Base-by-base conservation (phyloP, 1,140 invertebrate genomes). In the Papilio machaon region DNA sequence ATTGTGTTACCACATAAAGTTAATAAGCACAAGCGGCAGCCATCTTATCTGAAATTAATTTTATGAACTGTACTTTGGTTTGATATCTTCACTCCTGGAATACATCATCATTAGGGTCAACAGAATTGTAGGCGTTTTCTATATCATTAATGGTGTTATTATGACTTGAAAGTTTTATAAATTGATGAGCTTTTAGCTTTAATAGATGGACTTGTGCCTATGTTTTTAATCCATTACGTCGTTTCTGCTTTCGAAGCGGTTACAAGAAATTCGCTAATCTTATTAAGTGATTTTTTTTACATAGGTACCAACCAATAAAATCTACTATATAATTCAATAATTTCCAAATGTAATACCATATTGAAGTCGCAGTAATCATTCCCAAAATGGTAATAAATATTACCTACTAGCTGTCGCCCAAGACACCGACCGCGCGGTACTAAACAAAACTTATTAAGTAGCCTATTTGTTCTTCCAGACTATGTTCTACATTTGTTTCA, bases 101-200 rank as follows among this genome's bases (percentile, higher is more conserved):
- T 9, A 35, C 13, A 70, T 70, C 64, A 70, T 70, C 64, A 70
- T 70, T 70, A 70, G 7, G 30, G 64, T 70, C 64, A 70, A 35
- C 4, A 6, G 60, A 15, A 13, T 38, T 35, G 23, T 70, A 70
- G 64, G 23, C 64, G 30, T 70, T 70, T 70, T 70, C 64, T 70
- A 38, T 70, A 38, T 13, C 64, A 70, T 35, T 70, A 70, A 70
- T 76, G 19, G 19, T 2, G 15, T 46, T 30, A 47, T 52, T 76
- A 52, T 76, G n/a, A 4, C 52, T 54, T 54, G 74, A 76, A 52
- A 76, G 74, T 52, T 49, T 47, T 15, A 30, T 47, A 52, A 76
- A 35, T 76, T 76, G 47, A 76, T 54, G 74, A 76, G 23, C 47
- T 76, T 35, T 54, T 52, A 76, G 47, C 19, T 52, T 43, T 74